Conservation (phyloP, 1,140 invertebrate genomes). For the Drosophila cardini region DNA sequence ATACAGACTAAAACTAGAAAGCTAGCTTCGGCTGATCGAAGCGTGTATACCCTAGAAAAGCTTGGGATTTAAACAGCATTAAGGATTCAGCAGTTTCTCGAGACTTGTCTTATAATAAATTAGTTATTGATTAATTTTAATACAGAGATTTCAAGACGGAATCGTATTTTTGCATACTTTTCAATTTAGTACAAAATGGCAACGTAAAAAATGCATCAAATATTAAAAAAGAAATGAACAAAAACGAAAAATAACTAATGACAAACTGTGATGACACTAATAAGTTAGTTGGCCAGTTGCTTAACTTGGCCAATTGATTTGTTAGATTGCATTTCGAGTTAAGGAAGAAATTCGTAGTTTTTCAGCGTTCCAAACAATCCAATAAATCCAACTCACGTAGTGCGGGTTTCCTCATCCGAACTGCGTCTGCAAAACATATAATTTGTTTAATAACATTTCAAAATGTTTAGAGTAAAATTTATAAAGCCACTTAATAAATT, state of each 20-base stretch:
- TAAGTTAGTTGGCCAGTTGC: slow-evolving; percentile 49
- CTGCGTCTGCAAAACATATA: slow-evolving; percentile 68
- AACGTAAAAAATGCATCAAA: slow-evolving; percentile 23
- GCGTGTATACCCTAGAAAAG: slow-evolving; percentile 18
- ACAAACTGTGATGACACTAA: slow-evolving; percentile 11
- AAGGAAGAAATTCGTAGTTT: slow-evolving; percentile 61
- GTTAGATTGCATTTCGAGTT: slow-evolving; percentile 64
- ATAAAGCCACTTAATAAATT: slow-evolving; percentile 1
- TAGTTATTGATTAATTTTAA: slow-evolving; percentile 30
- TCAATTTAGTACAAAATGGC: slow-evolving; percentile 43
- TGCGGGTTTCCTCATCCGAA: slow-evolving; percentile 78
- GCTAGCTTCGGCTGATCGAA: slow-evolving; percentile 1
- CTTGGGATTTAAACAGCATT: slow-evolving; percentile 9
- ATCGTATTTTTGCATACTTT: slow-evolving; percentile 41
- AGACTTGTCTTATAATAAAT: slow-evolving; percentile 13
- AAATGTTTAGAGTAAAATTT: background rate
- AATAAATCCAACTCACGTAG: slow-evolving; percentile 71
- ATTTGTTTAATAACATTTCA: background rate
- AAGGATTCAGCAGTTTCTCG: background rate
- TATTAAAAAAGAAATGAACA: slow-evolving; percentile 1
- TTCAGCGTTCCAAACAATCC: slow-evolving; percentile 15
- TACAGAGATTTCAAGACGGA: slow-evolving; percentile 49
- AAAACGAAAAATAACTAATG: slow-evolving; percentile 1
- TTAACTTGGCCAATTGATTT: slow-evolving; percentile 36
- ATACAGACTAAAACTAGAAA: slow-evolving; percentile 16